These are phyloP conservation scores for Cyclopterus lumpus DNA, from an alignment of 2,797 vertebrate species.

Conservation along the genomic window DNA sequence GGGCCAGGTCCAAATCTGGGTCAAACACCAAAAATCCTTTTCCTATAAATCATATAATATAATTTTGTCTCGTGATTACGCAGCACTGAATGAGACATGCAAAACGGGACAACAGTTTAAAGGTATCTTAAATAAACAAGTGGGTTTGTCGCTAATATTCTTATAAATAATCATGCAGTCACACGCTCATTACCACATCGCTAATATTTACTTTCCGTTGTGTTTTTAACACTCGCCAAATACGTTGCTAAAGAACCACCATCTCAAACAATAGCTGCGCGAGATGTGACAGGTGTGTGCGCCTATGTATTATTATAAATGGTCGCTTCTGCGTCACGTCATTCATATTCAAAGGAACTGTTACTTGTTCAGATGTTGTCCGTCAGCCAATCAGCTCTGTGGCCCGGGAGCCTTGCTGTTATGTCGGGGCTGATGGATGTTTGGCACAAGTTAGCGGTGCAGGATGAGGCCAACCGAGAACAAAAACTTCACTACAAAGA, in stretches of 20 bases:
- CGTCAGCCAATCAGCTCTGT: slow-evolving; percentile 24
- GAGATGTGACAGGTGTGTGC: slow-evolving; percentile 7
- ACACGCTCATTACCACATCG: background rate
- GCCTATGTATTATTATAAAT: background rate
- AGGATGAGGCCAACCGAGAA: slow-evolving; percentile 61
- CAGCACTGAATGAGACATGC: background rate
- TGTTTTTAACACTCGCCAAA: background rate
- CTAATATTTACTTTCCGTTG: background rate
- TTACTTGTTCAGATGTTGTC: slow-evolving; percentile 21
- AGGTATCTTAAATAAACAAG: background rate
- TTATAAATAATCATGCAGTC: background rate
- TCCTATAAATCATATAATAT: background rate
- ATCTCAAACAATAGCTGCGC: background rate
- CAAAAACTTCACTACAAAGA: slow-evolving; percentile 59
- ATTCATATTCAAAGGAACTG: slow-evolving; percentile 31
- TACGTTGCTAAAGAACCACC: background rate
- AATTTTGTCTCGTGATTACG: background rate
- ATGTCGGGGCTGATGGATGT: slow-evolving; percentile 50
- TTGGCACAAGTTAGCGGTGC: slow-evolving; percentile 47
- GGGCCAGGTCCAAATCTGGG: background rate
- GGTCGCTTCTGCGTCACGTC: background rate
- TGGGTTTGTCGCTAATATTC: background rate
- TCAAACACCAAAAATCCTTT: background rate
- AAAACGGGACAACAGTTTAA: background rate
- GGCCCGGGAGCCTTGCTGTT: slow-evolving; percentile 43